Conservation (phyloP, 1,140 invertebrate species). For the Trigoniulus corallinus region DNA sequence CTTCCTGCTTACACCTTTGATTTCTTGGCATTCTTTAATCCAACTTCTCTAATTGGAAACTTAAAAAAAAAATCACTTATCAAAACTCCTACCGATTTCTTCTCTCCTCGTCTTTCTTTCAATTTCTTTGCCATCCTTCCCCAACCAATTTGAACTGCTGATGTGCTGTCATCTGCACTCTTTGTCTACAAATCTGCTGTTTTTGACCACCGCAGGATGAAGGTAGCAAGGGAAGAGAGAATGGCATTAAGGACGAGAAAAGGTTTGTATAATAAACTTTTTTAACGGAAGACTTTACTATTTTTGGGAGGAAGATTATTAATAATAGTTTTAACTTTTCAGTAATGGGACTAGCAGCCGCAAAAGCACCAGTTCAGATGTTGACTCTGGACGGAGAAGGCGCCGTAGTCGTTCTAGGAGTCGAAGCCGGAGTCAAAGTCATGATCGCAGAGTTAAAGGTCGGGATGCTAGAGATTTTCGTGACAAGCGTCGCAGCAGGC, state of each 20-base stretch:
- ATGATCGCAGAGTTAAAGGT: slow-evolving; percentile 14
- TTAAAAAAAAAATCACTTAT: not conserved
- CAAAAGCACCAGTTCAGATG: slow-evolving; percentile 1
- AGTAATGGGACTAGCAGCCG: too few relatives aligned
- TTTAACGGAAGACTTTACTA: not conserved
- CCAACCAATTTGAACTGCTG: not conserved
- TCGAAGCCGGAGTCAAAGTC: slow-evolving; percentile 18
- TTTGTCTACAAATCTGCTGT: slow-evolving; percentile 10
- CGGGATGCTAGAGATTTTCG: slow-evolving; percentile 3
- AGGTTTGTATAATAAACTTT: not conserved
- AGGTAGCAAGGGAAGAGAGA: slow-evolving; percentile 2
- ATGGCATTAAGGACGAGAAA: slow-evolving; percentile 1
- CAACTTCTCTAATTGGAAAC: too few relatives aligned
- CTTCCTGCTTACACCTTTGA: not conserved
- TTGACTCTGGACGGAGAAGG: slow-evolving; percentile 22
- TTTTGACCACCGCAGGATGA: slow-evolving; percentile 14
- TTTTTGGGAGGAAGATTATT: not conserved
- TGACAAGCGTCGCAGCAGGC: slow-evolving; percentile 6
- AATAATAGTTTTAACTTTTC: too few relatives aligned
- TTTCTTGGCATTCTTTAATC: too few relatives aligned
- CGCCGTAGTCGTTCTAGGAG: slow-evolving; percentile 20
- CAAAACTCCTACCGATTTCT: not conserved
- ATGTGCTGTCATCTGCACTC: not conserved
- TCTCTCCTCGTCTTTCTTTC: not conserved
- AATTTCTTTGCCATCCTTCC: slow-evolving; percentile 1